phyloP scores from a whole-genome alignment of 2,888 invertebrate genomes.

The Drosophila subquinaria region DNA sequence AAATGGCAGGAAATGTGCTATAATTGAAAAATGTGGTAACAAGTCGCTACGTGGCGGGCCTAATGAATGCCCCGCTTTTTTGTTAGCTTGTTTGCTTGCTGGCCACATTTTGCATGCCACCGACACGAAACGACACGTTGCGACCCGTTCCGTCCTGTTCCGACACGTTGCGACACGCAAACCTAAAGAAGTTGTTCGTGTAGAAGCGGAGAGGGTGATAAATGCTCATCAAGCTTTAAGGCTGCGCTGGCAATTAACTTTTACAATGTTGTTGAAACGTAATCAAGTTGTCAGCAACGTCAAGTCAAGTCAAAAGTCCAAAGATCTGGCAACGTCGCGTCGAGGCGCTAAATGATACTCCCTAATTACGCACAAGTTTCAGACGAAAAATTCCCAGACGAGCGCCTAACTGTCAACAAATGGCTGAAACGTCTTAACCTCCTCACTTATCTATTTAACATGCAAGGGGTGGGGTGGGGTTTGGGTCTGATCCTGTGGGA shows the following conservation, averaged over 20 bases:
- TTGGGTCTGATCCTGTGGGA: constrained; percentile 69
- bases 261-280: constrained; percentile 81
- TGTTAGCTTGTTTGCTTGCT: constrained; percentile 9
- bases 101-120: constrained; percentile 53
- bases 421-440: constrained; percentile 46
- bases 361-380: constrained; percentile 72
- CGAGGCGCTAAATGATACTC: constrained; percentile 61
- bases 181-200: constrained; percentile 58
- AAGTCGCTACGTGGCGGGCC: constrained; percentile 78
- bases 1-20: constrained; percentile 75
- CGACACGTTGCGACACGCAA: constrained; percentile 61
- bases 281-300: constrained; percentile 75
- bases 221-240: constrained; percentile 80
- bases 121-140: constrained; percentile 48
- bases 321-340: constrained; percentile 36
- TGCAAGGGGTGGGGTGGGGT: too few relatives aligned
- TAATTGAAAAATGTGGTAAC: constrained; percentile 85
- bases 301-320: constrained; percentile 22
- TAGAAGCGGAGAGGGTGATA: constrained; percentile 62
- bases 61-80: constrained; percentile 80
- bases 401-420: constrained; percentile 66
- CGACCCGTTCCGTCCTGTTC: constrained; percentile 9
- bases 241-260: constrained; percentile 77
- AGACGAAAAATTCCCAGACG: constrained; percentile 58
- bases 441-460: constrained; percentile 19